A percentile compares a stretch with the other conserved stretches of the same genome.
These are phyloP conservation scores for Phaethon lepturus DNA, from an alignment of 2,113 vertebrate species.

Conservation along the genomic window DNA sequence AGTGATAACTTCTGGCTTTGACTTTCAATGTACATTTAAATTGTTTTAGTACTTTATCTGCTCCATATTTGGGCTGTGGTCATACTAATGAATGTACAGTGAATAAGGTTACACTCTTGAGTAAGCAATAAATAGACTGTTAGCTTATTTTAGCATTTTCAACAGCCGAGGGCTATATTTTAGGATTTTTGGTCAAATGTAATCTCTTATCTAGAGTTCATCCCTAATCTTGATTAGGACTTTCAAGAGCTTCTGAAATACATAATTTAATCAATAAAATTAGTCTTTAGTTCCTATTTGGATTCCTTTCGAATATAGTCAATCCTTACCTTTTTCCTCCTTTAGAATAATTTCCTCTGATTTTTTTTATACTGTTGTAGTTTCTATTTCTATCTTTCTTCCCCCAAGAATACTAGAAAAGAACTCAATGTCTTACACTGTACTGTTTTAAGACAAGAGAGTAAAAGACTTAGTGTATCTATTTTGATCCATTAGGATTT, in stretches of 20 bases:
- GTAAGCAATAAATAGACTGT: not conserved
- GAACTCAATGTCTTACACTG: not conserved
- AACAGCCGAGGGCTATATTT: not conserved
- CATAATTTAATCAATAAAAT: not conserved
- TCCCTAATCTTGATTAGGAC: not conserved
- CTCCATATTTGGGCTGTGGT: not conserved
- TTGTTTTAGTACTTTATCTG: not conserved
- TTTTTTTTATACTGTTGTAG: not conserved
- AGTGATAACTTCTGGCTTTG: not conserved
- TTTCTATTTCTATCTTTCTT: not conserved
- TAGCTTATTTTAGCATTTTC: not conserved
- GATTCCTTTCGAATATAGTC: not conserved
- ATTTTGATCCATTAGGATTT: not conserved
- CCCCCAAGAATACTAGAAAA: not conserved
- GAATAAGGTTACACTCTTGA: not conserved
- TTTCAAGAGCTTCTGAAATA: not conserved
- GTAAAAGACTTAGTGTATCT: not conserved
- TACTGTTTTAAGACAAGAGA: not conserved
- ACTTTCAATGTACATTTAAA: not conserved
- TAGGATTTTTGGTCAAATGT: not conserved
- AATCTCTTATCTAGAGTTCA: not conserved
- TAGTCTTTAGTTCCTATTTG: not conserved
- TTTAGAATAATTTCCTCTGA: not conserved
- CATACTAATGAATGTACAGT: not conserved
- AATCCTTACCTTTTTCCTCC: not conserved